Base-by-base conservation (phyloP, 1,140 invertebrate species). In the Neodiprion virginianus region DNA sequence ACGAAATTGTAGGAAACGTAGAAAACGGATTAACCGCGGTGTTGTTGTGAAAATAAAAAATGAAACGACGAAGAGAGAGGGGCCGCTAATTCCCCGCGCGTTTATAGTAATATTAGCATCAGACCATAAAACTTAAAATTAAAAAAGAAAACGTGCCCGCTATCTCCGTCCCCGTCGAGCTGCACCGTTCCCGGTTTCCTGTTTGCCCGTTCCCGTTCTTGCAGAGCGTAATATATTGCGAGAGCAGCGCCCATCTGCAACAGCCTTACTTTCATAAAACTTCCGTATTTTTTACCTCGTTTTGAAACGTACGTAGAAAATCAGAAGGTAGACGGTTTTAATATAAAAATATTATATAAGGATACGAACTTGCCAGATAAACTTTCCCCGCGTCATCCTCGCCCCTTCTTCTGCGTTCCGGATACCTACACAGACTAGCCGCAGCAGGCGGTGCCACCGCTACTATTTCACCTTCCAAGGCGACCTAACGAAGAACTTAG, bases 251-350 rank as follows among this genome's bases (percentile, higher is more conserved):
- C 21, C 67, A 69, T 69, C 67, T 69, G 67, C 67, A 40, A 40
- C 28, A 11, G 67, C 21, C 67, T 69, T 69, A 69, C 21, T 69
- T 69, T 69, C 67, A 69, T 69, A 69, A 69, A 69, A 69, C 21
- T 69, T 69, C 7, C 67, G 17, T 69, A 4, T 14, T 14, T 65
- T 69, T 69, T 47, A 11, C 67, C 67, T 8, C 67, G 21, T 47
- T 61, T 17, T 17, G 53, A 61, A 61, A 61, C 7, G n/a, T 61
- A 61, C 53, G n/a, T 61, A 61, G 53, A 61, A 61, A 61, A 61
- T 14, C 53, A 17, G 11, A 17, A 61, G 53, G 53, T 14, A 61
- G n/a, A 3, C 53, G 11, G 11, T 61, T 61, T 61, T 61, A 61
- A 61, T 61, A 8, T 61, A 17, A 61, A 61, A 61, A 12, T 61